Base-by-base conservation (phyloP, 2,797 vertebrate genomes). In the Helarctos malayanus region DNA sequence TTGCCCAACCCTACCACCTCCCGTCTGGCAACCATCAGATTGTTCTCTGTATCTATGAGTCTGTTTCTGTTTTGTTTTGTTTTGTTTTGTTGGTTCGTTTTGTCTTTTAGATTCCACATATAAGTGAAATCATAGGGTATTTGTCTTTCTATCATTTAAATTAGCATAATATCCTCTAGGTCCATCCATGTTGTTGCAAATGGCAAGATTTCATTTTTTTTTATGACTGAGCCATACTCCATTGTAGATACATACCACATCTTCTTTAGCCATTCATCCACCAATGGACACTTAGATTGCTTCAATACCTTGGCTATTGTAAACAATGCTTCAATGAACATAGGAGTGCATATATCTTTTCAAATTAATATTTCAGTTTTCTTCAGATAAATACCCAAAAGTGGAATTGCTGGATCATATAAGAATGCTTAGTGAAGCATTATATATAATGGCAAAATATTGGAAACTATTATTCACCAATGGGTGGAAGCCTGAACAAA, bases 361-460 rank as follows among this genome's bases (percentile, higher is more conserved):
- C 15, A 75, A 75, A 29, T 47, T 75, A 75, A 75, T 75, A 15
- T 75, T 75, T 75, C 7, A 29, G 41, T 75, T 47, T 75, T 75
- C 27, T 75, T 75, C 71, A 75, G 71, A 47, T 75, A 75, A 75
- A 75, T 75, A 47, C 41, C 27, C 41, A 18, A 75, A 75, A 75
- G 41, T 75, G 25, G 23, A 75, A 75, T 47, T 75, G 41, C 41
- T 75, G 71, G 41, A 75, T 47, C 7, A 16, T 75, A 47, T 45
- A 75, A 75, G 71, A 75, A 47, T 75, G 71, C 41, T 29, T 29
- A 18, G 14, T 85, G 41, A 57, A 81, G 2, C 59, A 86, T 82
- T 71, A 3, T 41, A 47, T 96, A 79, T 83, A 93, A 83, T 71
- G 85, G 10, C 15, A 90, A 96, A 92, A 89, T 80, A 41, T 10